A percentile compares a stretch with the other conserved stretches of the same genome.
These are phyloP conservation scores for Cremastinae sp. DNA, from an alignment of 2,888 invertebrate species.

Conservation along the genomic window DNA sequence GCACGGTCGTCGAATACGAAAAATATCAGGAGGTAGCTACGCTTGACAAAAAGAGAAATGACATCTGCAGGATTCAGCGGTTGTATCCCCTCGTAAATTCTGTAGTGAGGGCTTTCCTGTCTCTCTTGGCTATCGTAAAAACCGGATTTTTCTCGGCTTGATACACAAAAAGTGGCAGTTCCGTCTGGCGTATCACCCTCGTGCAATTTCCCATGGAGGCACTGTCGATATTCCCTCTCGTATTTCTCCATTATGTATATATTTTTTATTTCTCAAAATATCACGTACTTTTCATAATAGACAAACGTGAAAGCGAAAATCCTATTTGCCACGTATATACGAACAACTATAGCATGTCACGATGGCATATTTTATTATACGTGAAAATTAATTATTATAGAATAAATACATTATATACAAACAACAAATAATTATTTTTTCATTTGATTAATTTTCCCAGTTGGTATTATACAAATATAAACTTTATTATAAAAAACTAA, in stretches of 20 bases:
- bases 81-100: constrained; percentile 53
- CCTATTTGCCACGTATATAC: neutral
- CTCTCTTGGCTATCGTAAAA: constrained; percentile 51
- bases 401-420: too few species aligned
- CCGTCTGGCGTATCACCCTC: constrained; percentile 41
- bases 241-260: constrained; percentile 9
- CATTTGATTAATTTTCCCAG: too few species aligned
- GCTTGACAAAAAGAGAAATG: constrained; percentile 22
- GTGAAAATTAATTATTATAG: too few species aligned
- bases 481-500: too few species aligned
- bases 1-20: constrained; percentile 42
- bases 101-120: constrained; percentile 37
- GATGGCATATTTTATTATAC: too few species aligned
- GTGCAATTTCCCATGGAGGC: constrained; percentile 16
- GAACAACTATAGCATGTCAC: neutral
- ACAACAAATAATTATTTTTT: too few species aligned
- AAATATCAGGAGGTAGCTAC: constrained; percentile 20
- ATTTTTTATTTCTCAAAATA: constrained; percentile 3
- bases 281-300: constrained; percentile 5
- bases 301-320: neutral
- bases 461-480: too few species aligned
- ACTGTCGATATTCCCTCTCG: too few species aligned
- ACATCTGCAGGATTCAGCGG: constrained; percentile 25
- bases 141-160: constrained; percentile 33
- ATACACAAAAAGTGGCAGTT: constrained; percentile 40